Evolutionary conservation across 2,113 vertebrate genomes (phyloP), one percentile per base, ranked within the genome.

Genomic region (Machaerirhynchus nigripectus): DNA sequence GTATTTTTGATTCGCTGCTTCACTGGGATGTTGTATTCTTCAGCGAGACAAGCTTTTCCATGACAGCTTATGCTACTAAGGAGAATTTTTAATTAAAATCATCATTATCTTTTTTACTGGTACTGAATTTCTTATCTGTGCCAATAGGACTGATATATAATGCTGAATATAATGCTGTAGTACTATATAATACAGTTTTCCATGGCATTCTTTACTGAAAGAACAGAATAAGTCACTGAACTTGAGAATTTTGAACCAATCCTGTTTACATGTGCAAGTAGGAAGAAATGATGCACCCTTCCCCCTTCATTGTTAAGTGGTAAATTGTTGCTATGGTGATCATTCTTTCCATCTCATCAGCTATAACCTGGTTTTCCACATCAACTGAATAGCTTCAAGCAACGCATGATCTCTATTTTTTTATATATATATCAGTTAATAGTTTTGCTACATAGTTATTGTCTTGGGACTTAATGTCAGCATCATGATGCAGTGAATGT

Each of bases 251-350:
- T 88, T 83, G 44, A 96, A 75, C 59, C 7, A 68, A 37, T 59
- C 60, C 68, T 94, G 95, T 96, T 97, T 98, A 98, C 97, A 97
- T 97, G 94, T 93, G 91, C 96, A 97, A 98, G 96, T 59, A 89
- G 71, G 53, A 93, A 84, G 98, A 97, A 96, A 98, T 97, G 97
- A 97, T 97, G 96, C 94, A 88, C 97, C 97, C 97, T 96, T 95
- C 97, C 97, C 92, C 96, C 94, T 92, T 93, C 95, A 86, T 94
- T 97, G 95, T 98, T 96, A 97, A 98, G 97, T 97, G 97, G 97
- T 98, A 97, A 97, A 94, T 96, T 94, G 98, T 99, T 99, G 89
- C 98, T 98, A 98, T 98, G 98, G 98, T 97, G 97, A 99, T 98
- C 44, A 90, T 95, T 98, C 98, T 96, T 97, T 98, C 98, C 98